These are phyloP conservation scores for Myathropa florea DNA, from an alignment of 2,888 invertebrate genomes.

Conservation along the genomic window DNA sequence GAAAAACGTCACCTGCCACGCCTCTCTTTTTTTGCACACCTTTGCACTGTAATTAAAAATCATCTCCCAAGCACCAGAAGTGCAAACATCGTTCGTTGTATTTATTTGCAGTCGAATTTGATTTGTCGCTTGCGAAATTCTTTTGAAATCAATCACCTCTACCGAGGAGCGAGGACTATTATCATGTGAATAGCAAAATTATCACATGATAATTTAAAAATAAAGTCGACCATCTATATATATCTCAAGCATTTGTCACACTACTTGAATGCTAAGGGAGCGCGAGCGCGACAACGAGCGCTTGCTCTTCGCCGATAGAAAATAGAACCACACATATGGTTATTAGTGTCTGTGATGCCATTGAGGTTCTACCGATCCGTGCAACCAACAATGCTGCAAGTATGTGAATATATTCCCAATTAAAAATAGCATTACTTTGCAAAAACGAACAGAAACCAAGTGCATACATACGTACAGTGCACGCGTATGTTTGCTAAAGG, in stretches of 20 bases:
- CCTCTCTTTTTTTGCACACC: constrained; percentile 15
- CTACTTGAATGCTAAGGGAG: constrained; percentile 37
- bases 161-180: constrained; percentile 65
- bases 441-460: neutral
- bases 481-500: neutral
- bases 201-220: constrained; percentile 69
- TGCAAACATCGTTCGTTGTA: neutral
- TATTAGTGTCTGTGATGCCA: constrained; percentile 28
- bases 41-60: constrained; percentile 16
- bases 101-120: constrained; percentile 26
- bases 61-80: neutral
- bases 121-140: constrained; percentile 58
- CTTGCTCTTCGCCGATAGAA: constrained; percentile 34
- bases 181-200: constrained; percentile 70
- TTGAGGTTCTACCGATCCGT: constrained; percentile 22
- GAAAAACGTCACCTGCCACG: constrained; percentile 36
- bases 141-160: constrained; percentile 70
- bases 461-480: neutral
- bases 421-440: constrained; percentile 39
- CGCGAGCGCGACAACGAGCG: constrained; percentile 6
- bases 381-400: constrained; percentile 41
- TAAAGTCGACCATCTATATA: constrained; percentile 58
- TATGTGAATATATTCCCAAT: neutral
- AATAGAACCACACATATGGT: constrained; percentile 15
- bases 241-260: constrained; percentile 62